Conservation (phyloP, 2,113 vertebrate genomes). For the Calonectris borealis region DNA sequence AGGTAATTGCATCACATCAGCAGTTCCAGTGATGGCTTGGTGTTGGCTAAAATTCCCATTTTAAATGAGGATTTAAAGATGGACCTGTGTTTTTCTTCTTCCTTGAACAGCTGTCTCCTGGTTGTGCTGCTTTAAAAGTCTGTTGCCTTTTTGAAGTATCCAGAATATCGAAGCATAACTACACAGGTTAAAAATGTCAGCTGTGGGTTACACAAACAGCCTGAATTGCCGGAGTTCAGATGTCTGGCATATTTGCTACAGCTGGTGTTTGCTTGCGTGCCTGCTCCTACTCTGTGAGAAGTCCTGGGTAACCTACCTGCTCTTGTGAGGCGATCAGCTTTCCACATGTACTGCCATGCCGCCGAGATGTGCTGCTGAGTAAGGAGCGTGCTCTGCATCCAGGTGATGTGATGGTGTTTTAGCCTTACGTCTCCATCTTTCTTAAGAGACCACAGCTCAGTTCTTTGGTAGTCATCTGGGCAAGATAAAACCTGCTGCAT, state of each 20-base stretch:
- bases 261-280: background rate
- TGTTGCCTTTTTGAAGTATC: background rate
- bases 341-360: rapidly evolving
- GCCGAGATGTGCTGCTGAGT: background rate
- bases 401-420: background rate
- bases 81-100: background rate
- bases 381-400: background rate
- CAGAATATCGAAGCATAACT: background rate
- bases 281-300: background rate
- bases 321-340: background rate
- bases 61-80: background rate
- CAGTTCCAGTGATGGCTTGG: background rate
- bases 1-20: background rate
- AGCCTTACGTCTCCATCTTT: background rate
- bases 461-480: background rate
- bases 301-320: background rate
- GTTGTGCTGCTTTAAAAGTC: background rate
- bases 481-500: background rate
- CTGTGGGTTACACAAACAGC: slow-evolving; percentile 12
- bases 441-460: background rate
- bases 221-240: background rate
- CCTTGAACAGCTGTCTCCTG: background rate
- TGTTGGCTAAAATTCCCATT: background rate
- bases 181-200: background rate
- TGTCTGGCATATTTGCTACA: background rate